Evolutionary conservation across 2,113 vertebrate species (phyloP).

Genomic region (Collichthys lucidus): DNA sequence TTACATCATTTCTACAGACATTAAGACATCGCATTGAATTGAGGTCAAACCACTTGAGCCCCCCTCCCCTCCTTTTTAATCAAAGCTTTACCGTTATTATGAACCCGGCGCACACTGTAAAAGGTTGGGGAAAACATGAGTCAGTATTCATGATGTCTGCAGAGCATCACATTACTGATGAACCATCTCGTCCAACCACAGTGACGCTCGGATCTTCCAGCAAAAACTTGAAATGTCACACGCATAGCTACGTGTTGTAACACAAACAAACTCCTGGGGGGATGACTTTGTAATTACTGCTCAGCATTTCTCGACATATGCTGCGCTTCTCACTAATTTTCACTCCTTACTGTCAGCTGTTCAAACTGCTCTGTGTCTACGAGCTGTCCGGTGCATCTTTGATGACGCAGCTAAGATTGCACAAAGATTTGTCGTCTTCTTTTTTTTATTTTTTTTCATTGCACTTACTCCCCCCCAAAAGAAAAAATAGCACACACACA

Average conservation of each 20-base stretch:
- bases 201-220: neutral
- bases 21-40: conserved; percentile 63
- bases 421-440: conserved; percentile 33
- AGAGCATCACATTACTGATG: neutral
- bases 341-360: conserved; percentile 5
- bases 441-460: conserved; percentile 46
- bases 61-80: conserved; percentile 7
- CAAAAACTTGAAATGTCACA: conserved; percentile 43
- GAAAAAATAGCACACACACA: conserved; percentile 23
- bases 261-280: conserved; percentile 38
- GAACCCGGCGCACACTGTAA: conserved; percentile 32
- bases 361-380: conserved; percentile 8
- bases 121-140: conserved; percentile 35
- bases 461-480: conserved; percentile 52
- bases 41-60: conserved; percentile 42
- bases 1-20: conserved; percentile 72
- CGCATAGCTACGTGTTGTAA: conserved; percentile 45
- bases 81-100: conserved; percentile 36
- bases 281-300: conserved; percentile 26
- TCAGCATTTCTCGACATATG: conserved; percentile 7
- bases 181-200: conserved; percentile 33
- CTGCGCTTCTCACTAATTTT: conserved; percentile 1
- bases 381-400: conserved; percentile 1
- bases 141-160: conserved; percentile 15
- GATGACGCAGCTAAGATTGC: conserved; percentile 46